Base-by-base conservation (phyloP, 2,888 invertebrate genomes). In the Willowsia nigromaculata region DNA sequence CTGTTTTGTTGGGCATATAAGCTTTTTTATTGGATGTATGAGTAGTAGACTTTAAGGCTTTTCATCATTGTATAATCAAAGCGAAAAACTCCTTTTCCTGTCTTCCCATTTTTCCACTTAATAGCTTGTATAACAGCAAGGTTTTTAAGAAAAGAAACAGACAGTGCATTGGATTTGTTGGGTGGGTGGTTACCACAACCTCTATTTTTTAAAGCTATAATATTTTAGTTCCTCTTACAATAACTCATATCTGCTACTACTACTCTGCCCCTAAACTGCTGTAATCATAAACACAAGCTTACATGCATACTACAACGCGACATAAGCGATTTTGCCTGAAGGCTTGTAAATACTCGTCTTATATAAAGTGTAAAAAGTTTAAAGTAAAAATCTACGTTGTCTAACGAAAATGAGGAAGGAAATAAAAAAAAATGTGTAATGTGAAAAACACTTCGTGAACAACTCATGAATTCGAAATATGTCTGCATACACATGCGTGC, bases 91-190 rank as follows among this genome's bases (percentile, higher is more conserved):
- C 74, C 30, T 53, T 84, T 84, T 84, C 84, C 84, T 84, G 84
- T 74, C 84, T 84, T 83, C 84, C 84, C 82, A 65, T 82, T 82
- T 78, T 84, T 37, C 78, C 15, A 53, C 18, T 56, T 78, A 78
- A 53, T 78, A 18, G 50, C 78, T 78, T 78, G 56, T 78, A 30
- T 81, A 81, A 81, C 62, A 81, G 15, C 62, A 81, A 81, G 33
- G 27, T 62, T 30, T 15, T 18, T 11, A 80, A 18, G 62, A 25
- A n/a, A 43, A 76, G 0, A 18, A 22, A 7, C 11, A 30, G 22
- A 27, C 30, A 18, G n/a, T 37, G 56, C 33, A 15, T 22, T 30
- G 74, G 37, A 4, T 71, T 40, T 53, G 56, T 27, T 33, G 78
- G 78, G 56, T 78, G 78, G 50, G 50, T 50, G 78, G 33, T 37